These are phyloP conservation scores for Ochropacha duplaris DNA, from an alignment of 2,888 invertebrate species.

Conservation along the genomic window DNA sequence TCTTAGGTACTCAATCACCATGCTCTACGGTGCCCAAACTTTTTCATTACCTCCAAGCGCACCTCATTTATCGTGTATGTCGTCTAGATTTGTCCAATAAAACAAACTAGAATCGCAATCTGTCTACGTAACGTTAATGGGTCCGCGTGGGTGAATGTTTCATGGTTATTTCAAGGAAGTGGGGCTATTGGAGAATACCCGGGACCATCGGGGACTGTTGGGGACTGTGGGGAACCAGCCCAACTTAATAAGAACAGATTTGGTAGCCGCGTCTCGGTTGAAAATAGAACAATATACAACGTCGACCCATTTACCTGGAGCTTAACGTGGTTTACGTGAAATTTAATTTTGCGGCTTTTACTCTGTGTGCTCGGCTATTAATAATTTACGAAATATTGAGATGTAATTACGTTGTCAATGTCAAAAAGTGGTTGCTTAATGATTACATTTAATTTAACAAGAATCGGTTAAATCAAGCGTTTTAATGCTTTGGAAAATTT, in stretches of 20 bases:
- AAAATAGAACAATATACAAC: constrained; percentile 25
- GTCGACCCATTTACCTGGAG: constrained; percentile 16
- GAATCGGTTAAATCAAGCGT: not conserved
- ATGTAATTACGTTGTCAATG: not conserved
- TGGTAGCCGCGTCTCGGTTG: constrained; percentile 2
- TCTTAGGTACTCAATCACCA: not conserved
- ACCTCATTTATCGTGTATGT: not conserved
- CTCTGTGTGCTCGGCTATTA: not conserved
- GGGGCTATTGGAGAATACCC: not conserved
- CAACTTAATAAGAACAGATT: not conserved
- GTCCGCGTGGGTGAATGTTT: not conserved
- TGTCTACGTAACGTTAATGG: not conserved
- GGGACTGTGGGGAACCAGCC: too few relatives aligned
- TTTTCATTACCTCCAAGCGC: not conserved
- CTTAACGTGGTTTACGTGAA: not conserved
- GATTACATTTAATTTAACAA: not conserved
- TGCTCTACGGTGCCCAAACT: not conserved
- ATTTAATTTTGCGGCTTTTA: not conserved
- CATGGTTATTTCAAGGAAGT: not conserved
- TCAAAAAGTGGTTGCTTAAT: not conserved
- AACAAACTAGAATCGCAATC: not conserved
- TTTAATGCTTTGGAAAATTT: not conserved
- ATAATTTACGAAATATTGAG: not conserved
- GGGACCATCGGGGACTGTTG: not conserved
- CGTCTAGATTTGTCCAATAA: not conserved